A percentile compares a stretch with the other conserved stretches of the same genome.
phyloP scores from a whole-genome alignment of 1,140 invertebrate species.

The Nixonia krombeini region DNA sequence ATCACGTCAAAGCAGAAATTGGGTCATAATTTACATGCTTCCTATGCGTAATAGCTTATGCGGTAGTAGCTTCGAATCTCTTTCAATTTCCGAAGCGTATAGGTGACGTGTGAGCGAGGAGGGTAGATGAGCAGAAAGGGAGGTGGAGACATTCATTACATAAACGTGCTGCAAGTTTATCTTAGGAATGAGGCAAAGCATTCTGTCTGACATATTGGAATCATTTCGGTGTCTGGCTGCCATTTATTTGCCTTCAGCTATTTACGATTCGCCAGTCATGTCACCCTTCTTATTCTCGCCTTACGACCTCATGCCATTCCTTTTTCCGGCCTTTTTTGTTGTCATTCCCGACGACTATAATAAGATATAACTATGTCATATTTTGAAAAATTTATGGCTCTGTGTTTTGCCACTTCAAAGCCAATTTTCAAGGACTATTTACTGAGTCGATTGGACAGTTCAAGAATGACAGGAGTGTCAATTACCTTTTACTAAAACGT shows the following conservation, averaged over 20 bases:
- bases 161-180: constrained; percentile 63
- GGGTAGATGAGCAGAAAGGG: too few species aligned
- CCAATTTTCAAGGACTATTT: too few species aligned
- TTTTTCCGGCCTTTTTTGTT: constrained; percentile 1
- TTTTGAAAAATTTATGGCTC: background rate
- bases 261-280: constrained; percentile 20
- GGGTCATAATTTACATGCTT: constrained; percentile 44
- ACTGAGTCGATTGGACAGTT: too few species aligned
- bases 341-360: constrained; percentile 9
- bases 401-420: constrained; percentile 5
- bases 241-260: constrained; percentile 59
- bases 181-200: constrained; percentile 54
- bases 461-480: too few species aligned
- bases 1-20: too few species aligned
- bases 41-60: constrained; percentile 33
- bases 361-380: background rate
- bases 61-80: constrained; percentile 41
- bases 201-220: constrained; percentile 62
- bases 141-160: constrained; percentile 51
- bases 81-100: constrained; percentile 52
- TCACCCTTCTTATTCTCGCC: constrained; percentile 22
- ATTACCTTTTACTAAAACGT: too few species aligned
- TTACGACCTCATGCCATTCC: constrained; percentile 7
- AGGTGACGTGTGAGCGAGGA: constrained; percentile 22
- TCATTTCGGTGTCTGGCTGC: constrained; percentile 59